phyloP scores from a whole-genome alignment of 2,888 invertebrate species.

The Meandrusa payeni region DNA sequence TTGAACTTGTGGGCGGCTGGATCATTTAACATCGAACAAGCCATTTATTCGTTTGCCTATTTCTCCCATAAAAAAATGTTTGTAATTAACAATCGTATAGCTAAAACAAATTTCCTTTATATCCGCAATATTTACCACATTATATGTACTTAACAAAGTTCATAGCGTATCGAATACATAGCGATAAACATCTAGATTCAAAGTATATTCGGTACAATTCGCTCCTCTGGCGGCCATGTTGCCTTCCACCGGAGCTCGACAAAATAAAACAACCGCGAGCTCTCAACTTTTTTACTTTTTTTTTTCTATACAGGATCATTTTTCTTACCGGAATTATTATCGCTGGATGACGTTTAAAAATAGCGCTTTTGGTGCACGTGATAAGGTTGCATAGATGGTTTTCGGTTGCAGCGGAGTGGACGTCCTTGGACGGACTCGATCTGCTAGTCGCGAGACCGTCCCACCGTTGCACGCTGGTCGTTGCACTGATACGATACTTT shows the following conservation, averaged over 20 bases:
- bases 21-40: too few species aligned
- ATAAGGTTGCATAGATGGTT: conserved; percentile 44
- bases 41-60: too few species aligned
- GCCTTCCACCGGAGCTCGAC: conserved; percentile 59
- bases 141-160: too few species aligned
- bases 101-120: too few species aligned
- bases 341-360: conserved; percentile 36
- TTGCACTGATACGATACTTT: conserved; percentile 76
- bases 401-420: conserved; percentile 63
- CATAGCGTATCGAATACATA: neutral
- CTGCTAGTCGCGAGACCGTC: conserved; percentile 77
- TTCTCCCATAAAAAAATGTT: too few species aligned
- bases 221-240: conserved; percentile 74
- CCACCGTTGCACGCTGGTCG: conserved; percentile 71
- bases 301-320: conserved; percentile 80
- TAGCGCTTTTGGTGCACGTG: conserved; percentile 34
- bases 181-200: conserved; percentile 50
- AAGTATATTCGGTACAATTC: conserved; percentile 66
- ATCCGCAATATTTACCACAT: too few species aligned
- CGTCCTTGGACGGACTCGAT: conserved; percentile 81
- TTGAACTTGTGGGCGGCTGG: too few species aligned
- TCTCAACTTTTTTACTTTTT: conserved; percentile 64
- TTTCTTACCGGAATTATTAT: conserved; percentile 73
- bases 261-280: conserved; percentile 75
- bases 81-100: too few species aligned